Conservation (phyloP, 2,113 vertebrate species). For the Chauna torquata region DNA sequence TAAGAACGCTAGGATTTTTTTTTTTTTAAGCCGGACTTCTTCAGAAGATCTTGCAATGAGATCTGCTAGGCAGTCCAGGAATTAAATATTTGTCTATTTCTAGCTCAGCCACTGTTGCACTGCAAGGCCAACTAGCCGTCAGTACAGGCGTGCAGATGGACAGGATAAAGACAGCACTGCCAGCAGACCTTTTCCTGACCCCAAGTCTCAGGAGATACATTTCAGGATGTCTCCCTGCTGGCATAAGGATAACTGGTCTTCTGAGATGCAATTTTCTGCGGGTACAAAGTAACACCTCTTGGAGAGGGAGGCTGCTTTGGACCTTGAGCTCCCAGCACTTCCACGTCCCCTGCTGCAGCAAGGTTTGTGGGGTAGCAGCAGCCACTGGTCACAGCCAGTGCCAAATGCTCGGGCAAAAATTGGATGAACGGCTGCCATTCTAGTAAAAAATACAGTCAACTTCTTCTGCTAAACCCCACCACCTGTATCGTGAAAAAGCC, state of each 20-base stretch:
- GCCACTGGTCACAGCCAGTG: neutral
- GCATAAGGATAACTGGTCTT: neutral
- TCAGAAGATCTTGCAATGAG: neutral
- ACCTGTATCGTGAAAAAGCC: neutral
- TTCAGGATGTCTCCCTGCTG: neutral
- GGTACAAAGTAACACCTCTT: neutral
- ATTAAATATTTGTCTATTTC: neutral
- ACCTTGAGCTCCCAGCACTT: neutral
- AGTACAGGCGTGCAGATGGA: neutral
- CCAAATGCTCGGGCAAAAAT: neutral
- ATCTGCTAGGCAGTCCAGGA: neutral
- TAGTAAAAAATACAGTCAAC: neutral
- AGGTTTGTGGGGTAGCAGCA: neutral
- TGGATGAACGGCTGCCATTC: neutral
- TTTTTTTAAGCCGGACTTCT: neutral
- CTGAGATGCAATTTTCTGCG: neutral
- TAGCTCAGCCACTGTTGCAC: neutral
- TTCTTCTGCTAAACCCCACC: neutral
- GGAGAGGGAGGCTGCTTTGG: neutral
- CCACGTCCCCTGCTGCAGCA: neutral
- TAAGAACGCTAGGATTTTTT: neutral
- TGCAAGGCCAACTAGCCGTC: neutral
- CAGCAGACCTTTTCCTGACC: neutral
- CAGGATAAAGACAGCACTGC: neutral
- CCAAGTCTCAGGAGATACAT: neutral